Conservation (phyloP, 2,797 vertebrate genomes). For the Trematomus bernacchii region DNA sequence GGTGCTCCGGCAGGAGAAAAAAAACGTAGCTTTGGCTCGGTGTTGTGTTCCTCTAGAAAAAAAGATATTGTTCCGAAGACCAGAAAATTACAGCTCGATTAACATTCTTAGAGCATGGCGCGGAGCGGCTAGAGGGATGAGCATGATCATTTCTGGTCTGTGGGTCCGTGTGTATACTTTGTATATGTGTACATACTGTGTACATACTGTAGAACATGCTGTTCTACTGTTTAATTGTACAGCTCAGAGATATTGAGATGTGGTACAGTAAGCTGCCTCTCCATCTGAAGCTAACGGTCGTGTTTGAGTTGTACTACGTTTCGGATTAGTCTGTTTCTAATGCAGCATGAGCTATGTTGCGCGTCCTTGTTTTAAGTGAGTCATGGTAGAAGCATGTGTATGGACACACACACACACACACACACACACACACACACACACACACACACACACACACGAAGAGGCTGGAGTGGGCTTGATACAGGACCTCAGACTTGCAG, state of each 20-base stretch:
- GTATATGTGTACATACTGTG: too few relatives aligned
- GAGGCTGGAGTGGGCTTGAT: conserved; percentile 65
- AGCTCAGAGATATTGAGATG: conserved; percentile 35
- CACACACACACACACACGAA: conserved; percentile 28
- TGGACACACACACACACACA: conserved; percentile 21
- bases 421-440: conserved; percentile 14
- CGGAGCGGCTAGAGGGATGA: conserved; percentile 33
- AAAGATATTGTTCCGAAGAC: conserved; percentile 61
- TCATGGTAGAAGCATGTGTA: conserved; percentile 54
- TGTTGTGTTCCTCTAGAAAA: conserved; percentile 25
- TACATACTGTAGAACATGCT: conserved; percentile 19
- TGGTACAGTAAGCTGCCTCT: conserved; percentile 13
- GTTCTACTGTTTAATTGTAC: conserved; percentile 27
- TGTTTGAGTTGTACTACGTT: conserved; percentile 41
- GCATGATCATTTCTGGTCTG: conserved; percentile 46
- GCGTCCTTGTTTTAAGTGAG: conserved; percentile 70
- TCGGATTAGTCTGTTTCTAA: conserved; percentile 57
- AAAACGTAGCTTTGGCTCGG: conserved; percentile 61
- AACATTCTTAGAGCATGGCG: conserved; percentile 40
- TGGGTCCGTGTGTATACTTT: conserved; percentile 29
- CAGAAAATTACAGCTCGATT: conserved; percentile 56
- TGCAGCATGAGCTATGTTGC: conserved; percentile 57
- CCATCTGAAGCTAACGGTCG: conserved; percentile 21
- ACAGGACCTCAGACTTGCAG: conserved; percentile 69
- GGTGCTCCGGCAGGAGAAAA: conserved; percentile 60